Percentiles rank a stretch among this genome's conserved stretches.
Evolutionary conservation across 1,140 invertebrate species (phyloP).

Genomic region (Kradibia gibbosae): DNA sequence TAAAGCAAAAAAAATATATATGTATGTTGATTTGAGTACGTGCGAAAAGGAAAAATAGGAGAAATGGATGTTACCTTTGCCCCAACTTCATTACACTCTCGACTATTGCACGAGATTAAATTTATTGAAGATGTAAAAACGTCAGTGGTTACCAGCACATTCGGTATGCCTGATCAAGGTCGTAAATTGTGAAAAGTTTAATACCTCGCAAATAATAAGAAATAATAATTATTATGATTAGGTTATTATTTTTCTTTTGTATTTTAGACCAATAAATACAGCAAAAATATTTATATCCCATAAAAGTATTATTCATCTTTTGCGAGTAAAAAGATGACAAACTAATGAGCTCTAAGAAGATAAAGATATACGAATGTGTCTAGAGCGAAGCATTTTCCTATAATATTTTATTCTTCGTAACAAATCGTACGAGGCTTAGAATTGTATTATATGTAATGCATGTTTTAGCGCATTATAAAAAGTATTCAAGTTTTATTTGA

Average conservation of each 20-base stretch:
- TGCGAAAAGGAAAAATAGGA: neutral
- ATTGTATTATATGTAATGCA: too few species aligned
- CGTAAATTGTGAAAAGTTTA: constrained; percentile 33
- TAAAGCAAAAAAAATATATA: neutral
- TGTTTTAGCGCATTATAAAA: too few species aligned
- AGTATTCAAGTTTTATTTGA: too few species aligned
- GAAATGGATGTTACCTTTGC: neutral
- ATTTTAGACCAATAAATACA: neutral
- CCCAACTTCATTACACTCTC: neutral
- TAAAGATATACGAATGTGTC: neutral
- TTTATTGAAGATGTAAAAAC: constrained; percentile 41
- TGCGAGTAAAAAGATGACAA: neutral
- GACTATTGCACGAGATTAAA: neutral
- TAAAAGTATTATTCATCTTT: constrained; percentile 1
- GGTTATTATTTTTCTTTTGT: neutral
- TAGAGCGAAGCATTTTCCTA: neutral
- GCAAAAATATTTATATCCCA: neutral
- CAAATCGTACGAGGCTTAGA: too few species aligned
- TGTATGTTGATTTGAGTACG: neutral
- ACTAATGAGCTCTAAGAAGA: neutral
- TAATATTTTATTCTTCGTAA: neutral
- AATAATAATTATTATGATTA: neutral
- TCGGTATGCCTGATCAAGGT: constrained; percentile 23
- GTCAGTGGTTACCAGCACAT: constrained; percentile 5
- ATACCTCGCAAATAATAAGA: neutral